These are phyloP conservation scores for Acronicta psi DNA, from an alignment of 2,888 invertebrate species.

Conservation along the genomic window DNA sequence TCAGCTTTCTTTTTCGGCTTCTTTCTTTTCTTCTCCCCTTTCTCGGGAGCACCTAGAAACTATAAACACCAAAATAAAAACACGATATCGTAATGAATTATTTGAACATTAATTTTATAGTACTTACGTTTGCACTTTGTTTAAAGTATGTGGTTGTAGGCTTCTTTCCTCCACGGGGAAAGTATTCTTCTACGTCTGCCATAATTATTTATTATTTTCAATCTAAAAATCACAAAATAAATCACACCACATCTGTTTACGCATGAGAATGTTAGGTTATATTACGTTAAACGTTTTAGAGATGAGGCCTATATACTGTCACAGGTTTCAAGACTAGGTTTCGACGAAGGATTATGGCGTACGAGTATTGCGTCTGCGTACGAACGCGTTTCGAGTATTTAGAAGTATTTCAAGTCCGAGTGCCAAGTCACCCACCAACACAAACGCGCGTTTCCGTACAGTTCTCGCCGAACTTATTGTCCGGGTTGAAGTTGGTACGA, in stretches of 20 bases:
- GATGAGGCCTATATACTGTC: too few relatives aligned
- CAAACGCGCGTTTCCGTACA: too few relatives aligned
- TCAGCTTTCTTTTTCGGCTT: slow-evolving; percentile 76
- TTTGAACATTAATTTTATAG: neutral
- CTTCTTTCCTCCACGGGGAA: slow-evolving; percentile 89
- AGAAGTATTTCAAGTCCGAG: too few relatives aligned
- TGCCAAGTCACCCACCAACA: too few relatives aligned
- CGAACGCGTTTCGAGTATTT: too few relatives aligned
- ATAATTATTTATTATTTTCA: slow-evolving; percentile 56
- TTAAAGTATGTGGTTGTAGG: slow-evolving; percentile 81
- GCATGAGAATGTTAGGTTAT: slow-evolving; percentile 68
- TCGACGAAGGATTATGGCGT: too few relatives aligned
- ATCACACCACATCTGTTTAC: slow-evolving; percentile 45
- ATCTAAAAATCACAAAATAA: slow-evolving; percentile 25
- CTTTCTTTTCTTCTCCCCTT: slow-evolving; percentile 79
- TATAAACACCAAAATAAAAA: slow-evolving; percentile 44
- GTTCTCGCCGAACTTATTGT: too few relatives aligned
- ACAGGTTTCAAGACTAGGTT: too few relatives aligned
- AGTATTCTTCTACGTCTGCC: slow-evolving; percentile 86
- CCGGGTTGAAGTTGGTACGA: too few relatives aligned
- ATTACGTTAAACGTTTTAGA: slow-evolving; percentile 43
- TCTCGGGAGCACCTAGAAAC: slow-evolving; percentile 82
- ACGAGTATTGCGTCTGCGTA: too few relatives aligned
- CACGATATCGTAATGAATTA: neutral
- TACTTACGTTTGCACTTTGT: slow-evolving; percentile 80